Evolutionary conservation across 2,888 invertebrate genomes (phyloP).

Genomic region (Nezara viridula): DNA sequence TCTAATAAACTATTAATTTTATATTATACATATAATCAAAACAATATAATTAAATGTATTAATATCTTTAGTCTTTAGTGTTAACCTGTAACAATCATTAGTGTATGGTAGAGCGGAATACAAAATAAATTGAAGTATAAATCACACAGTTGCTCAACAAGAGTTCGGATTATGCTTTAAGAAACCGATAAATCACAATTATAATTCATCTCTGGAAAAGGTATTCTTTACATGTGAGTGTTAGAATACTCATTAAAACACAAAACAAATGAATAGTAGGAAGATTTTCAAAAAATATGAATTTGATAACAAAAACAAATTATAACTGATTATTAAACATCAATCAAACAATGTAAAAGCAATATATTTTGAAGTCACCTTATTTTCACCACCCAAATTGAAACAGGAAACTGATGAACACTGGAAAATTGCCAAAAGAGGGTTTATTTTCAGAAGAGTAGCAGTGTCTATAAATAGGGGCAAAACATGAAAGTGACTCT

Average conservation of each 20-base stretch:
- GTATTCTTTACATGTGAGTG: background rate
- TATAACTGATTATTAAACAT: background rate
- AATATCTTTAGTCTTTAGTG: background rate
- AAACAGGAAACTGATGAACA: conserved; percentile 64
- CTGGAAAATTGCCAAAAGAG: conserved; percentile 62
- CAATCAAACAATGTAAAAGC: conserved; percentile 31
- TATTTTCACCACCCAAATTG: conserved; percentile 63
- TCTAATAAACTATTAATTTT: background rate
- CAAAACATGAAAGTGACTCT: conserved; percentile 60
- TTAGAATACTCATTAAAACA: background rate
- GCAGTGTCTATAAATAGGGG: conserved; percentile 60
- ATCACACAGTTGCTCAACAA: background rate
- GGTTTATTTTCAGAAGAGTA: conserved; percentile 60
- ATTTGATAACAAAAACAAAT: background rate
- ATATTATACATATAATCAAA: background rate
- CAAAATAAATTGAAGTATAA: background rate
- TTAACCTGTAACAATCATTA: background rate
- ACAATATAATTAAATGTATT: background rate
- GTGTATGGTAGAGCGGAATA: background rate
- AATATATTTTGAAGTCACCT: conserved; percentile 60
- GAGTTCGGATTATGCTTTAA: background rate
- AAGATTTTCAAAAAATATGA: conserved; percentile 7
- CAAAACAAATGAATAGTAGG: conserved; percentile 39
- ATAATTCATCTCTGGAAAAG: background rate
- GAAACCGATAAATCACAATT: background rate